These are phyloP conservation scores for Trissolcus brochymenae DNA, from an alignment of 2,888 invertebrate genomes.

Conservation along the genomic window DNA sequence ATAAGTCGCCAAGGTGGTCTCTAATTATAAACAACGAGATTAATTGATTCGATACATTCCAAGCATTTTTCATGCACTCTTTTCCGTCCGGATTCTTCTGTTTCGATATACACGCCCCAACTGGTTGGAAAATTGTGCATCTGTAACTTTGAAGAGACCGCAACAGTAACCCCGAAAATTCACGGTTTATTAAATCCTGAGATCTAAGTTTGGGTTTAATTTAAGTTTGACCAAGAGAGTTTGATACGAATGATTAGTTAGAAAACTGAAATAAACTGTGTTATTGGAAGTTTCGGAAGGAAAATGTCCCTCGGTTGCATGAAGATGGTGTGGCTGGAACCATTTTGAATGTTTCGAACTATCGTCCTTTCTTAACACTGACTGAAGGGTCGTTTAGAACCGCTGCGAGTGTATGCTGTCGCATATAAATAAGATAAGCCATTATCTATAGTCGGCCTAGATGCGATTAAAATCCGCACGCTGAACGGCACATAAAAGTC, in stretches of 20 bases:
- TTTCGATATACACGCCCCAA: no score
- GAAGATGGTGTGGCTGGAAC: slow-evolving; percentile 1
- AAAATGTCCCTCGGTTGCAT: neutral
- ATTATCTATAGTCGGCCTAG: slow-evolving; percentile 43
- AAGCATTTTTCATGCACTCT: neutral
- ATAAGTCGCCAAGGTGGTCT: slow-evolving; percentile 45
- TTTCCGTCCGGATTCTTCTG: no score
- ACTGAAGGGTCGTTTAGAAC: slow-evolving; percentile 47
- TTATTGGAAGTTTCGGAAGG: neutral
- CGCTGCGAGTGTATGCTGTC: slow-evolving; percentile 35
- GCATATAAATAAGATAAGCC: slow-evolving; percentile 54
- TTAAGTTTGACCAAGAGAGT: no score
- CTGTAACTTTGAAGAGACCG: no score
- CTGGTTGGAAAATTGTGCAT: no score
- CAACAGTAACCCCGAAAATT: no score
- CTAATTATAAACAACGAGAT: slow-evolving; percentile 27
- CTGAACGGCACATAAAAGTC: slow-evolving; percentile 45
- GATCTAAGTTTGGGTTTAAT: no score
- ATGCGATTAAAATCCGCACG: slow-evolving; percentile 46
- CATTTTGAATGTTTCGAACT: slow-evolving; percentile 2
- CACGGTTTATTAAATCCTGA: no score
- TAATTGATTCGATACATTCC: slow-evolving; percentile 25
- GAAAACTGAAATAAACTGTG: neutral
- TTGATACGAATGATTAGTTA: neutral
- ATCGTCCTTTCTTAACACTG: slow-evolving; percentile 27